These are phyloP conservation scores for Gobio occitaniae DNA, from an alignment of 2,797 vertebrate species.

Conservation along the genomic window DNA sequence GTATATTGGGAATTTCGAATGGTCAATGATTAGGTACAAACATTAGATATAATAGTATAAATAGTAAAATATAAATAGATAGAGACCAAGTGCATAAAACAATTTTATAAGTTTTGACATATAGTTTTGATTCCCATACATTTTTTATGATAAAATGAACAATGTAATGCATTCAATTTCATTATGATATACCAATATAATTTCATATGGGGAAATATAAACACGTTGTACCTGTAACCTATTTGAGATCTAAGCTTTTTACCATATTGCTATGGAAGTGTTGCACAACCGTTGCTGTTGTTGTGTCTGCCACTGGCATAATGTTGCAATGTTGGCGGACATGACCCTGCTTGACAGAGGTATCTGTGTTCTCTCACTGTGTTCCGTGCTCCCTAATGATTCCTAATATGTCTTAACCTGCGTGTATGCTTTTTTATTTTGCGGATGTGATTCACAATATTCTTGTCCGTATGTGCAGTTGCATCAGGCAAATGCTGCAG, in stretches of 20 bases:
- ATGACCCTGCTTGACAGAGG: slow-evolving; percentile 25
- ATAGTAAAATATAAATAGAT: background rate
- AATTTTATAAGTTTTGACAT: background rate
- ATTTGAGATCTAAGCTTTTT: background rate
- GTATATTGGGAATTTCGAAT: background rate
- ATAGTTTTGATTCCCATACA: background rate
- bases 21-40: background rate
- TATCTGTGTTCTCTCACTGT: slow-evolving; percentile 3
- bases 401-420: slow-evolving; percentile 7
- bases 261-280: background rate
- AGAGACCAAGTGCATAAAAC: background rate
- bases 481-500: slow-evolving; percentile 47
- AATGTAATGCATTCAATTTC: background rate
- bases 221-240: background rate
- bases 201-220: background rate
- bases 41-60: too few species aligned
- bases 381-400: background rate
- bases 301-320: slow-evolving; percentile 1
- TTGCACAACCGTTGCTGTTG: background rate
- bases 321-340: slow-evolving; percentile 35
- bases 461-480: background rate
- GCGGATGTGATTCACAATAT: background rate
- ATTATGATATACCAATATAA: background rate
- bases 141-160: background rate
- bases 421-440: background rate